A percentile compares a stretch with the other conserved stretches of the same genome.
These are phyloP conservation scores for Heliconius eleuchia DNA, from an alignment of 1,140 invertebrate genomes.

Conservation along the genomic window DNA sequence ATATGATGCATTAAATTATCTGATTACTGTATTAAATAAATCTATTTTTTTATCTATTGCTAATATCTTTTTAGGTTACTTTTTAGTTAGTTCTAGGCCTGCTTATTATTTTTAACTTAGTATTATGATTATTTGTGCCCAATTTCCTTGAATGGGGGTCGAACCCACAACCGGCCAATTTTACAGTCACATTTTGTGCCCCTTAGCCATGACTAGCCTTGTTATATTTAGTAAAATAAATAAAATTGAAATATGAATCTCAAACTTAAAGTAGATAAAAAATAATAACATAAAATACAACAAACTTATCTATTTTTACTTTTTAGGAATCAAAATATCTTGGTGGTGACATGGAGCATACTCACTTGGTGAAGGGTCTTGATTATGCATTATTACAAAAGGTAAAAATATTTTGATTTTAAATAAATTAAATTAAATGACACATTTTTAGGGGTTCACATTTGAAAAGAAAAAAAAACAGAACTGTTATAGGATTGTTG, in stretches of 20 bases:
- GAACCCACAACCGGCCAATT: too few relatives aligned
- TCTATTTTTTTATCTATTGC: slow-evolving; percentile 29
- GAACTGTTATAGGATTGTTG: not conserved
- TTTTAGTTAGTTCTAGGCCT: too few relatives aligned
- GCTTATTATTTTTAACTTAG: not conserved
- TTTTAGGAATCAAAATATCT: slow-evolving; percentile 97
- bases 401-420: slow-evolving; percentile 78
- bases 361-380: slow-evolving; percentile 99
- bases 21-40: too few relatives aligned
- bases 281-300: too few relatives aligned
- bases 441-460: not conserved
- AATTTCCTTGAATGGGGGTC: too few relatives aligned
- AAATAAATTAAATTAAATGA: not conserved
- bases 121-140: too few relatives aligned
- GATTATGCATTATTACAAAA: slow-evolving; percentile 99
- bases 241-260: too few relatives aligned
- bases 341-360: slow-evolving; percentile 99
- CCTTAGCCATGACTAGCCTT: too few relatives aligned
- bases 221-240: too few relatives aligned
- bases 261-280: too few relatives aligned
- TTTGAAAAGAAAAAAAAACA: not conserved
- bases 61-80: slow-evolving; percentile 7
- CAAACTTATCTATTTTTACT: not conserved
- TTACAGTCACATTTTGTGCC: too few relatives aligned
- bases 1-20: too few relatives aligned